A percentile compares a stretch with the other conserved stretches of the same genome.
phyloP scores from a whole-genome alignment of 2,888 invertebrate species.

The Apoda limacodes region DNA sequence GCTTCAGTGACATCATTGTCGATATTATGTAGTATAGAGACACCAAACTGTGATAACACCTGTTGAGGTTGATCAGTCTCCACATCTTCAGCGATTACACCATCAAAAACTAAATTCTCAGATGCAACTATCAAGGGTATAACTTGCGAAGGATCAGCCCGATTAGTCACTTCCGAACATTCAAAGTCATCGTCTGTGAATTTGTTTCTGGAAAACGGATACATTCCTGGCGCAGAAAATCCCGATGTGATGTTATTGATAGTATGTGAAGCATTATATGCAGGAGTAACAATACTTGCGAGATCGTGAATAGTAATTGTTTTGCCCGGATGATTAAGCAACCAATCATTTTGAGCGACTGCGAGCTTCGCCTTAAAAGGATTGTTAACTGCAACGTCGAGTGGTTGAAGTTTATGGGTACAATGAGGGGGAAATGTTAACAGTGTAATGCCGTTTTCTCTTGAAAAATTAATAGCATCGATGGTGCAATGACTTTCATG shows the following conservation, averaged over 20 bases:
- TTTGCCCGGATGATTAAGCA: slow-evolving; percentile 14
- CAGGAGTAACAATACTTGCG: slow-evolving; percentile 14
- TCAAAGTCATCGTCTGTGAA: slow-evolving; percentile 7
- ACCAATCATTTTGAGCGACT: slow-evolving; percentile 17
- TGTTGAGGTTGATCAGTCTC: too few species aligned
- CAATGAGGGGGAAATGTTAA: slow-evolving; percentile 17
- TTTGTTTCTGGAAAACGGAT: slow-evolving; percentile 9
- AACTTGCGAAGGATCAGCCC: slow-evolving; percentile 2
- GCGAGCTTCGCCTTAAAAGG: slow-evolving; percentile 12
- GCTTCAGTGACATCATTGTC: too few species aligned
- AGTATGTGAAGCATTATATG: slow-evolving; percentile 13
- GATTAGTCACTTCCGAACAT: slow-evolving; percentile 10
- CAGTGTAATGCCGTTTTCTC: too few species aligned
- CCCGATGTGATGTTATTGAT: slow-evolving; percentile 7
- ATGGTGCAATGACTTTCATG: slow-evolving; percentile 16
- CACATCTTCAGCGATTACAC: too few species aligned
- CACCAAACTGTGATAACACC: too few species aligned
- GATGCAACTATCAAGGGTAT: too few species aligned
- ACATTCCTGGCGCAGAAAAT: slow-evolving; percentile 9
- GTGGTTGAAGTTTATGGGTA: slow-evolving; percentile 15
- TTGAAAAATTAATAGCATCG: slow-evolving; percentile 14
- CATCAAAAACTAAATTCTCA: too few species aligned
- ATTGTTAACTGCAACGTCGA: slow-evolving; percentile 15
- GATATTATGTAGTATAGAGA: too few species aligned
- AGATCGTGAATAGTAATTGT: slow-evolving; percentile 16